phyloP scores from a whole-genome alignment of 2,888 invertebrate genomes.

The Argynnis bischoffii region DNA sequence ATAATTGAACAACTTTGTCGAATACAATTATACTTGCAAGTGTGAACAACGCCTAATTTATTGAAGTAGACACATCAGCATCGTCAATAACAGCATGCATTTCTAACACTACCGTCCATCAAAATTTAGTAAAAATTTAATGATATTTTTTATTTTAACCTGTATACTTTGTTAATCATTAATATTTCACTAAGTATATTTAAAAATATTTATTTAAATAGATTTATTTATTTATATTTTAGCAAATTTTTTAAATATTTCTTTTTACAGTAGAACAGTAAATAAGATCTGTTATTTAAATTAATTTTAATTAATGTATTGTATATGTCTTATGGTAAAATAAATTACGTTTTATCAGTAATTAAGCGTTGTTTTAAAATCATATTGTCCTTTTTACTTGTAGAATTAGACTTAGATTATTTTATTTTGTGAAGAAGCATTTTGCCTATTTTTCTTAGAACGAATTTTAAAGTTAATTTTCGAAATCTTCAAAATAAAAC shows the following conservation, averaged over 20 bases:
- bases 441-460: no score
- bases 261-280: not conserved
- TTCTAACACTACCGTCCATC: not conserved
- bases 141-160: no score
- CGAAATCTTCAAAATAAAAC: no score
- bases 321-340: slow-evolving; percentile 15
- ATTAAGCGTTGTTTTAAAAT: slow-evolving; percentile 15
- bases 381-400: slow-evolving; percentile 6
- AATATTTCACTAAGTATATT: not conserved
- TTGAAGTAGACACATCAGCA: slow-evolving; percentile 2
- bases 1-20: not conserved
- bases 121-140: not conserved
- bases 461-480: no score
- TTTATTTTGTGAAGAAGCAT: no score
- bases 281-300: slow-evolving; percentile 8
- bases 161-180: not conserved
- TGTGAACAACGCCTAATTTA: not conserved
- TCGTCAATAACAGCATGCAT: slow-evolving; percentile 34
- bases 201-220: not conserved
- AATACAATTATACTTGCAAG: not conserved
- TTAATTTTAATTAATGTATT: slow-evolving; percentile 1
- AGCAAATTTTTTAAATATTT: not conserved
- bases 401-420: not conserved
- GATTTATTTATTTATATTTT: not conserved
- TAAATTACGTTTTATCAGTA: slow-evolving; percentile 17